These are phyloP conservation scores for Catagonus wagneri DNA, from an alignment of 2,113 vertebrate genomes.

Conservation along the genomic window DNA sequence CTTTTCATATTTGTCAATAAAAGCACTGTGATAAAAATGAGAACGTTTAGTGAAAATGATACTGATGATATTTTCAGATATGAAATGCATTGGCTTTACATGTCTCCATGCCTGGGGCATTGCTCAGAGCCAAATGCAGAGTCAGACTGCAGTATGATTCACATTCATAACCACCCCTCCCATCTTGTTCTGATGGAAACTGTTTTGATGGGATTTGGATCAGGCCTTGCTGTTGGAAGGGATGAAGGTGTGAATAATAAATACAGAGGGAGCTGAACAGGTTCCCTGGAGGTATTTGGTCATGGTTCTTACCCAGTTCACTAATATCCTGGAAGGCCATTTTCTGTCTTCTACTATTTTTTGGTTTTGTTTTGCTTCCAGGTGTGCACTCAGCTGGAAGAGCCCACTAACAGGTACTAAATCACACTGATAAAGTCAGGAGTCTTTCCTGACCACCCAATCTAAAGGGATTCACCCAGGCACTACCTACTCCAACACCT, in stretches of 20 bases:
- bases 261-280: background rate
- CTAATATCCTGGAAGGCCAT: background rate
- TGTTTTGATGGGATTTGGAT: background rate
- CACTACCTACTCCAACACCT: background rate
- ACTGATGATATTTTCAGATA: conserved; percentile 37
- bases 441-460: background rate
- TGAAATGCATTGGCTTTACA: conserved; percentile 20
- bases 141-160: background rate
- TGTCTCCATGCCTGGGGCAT: background rate
- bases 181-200: background rate
- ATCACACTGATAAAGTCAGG: background rate
- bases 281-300: background rate
- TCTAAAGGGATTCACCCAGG: background rate
- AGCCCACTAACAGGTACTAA: background rate
- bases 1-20: conserved; percentile 23
- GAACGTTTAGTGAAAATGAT: background rate
- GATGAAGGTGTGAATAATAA: rapidly evolving
- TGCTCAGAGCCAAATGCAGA: conserved; percentile 1
- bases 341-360: background rate
- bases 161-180: background rate
- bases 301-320: background rate
- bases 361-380: background rate
- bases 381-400: background rate
- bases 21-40: conserved; percentile 36
- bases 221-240: background rate